Base-by-base conservation (phyloP, 2,888 invertebrate genomes). In the Eretmocerus hayati region DNA sequence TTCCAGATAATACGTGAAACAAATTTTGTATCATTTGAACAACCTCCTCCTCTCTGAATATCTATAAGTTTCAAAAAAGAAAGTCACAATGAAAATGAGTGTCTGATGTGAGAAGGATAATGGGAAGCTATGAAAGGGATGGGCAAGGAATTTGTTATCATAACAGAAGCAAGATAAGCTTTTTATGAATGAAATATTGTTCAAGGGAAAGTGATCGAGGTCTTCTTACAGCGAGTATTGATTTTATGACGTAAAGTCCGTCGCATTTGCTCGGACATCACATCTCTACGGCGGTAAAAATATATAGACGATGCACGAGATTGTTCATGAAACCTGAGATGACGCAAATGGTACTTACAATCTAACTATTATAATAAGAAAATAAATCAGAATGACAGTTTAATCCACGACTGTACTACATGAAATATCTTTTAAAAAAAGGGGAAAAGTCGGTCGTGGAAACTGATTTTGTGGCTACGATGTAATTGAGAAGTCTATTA, bases 221-320 rank as follows among this genome's bases (percentile, higher is more conserved):
- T 26, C 26, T 26, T 15, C 33, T 5, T 13, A 30, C 8, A 30
- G 45, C 50, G 55, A 55, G 56, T 62, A 62, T 62, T 59, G 62
- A 62, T 62, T 59, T 55, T 40, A 53, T 43, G 49, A 51, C 48
- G 50, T 38, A 55, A 58, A 61, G 32, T 44, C 45, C 20, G 38
- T 40, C 35, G 42, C 23, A 43, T 46, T 16, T 42, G 50, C 45
- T 51, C 23, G 18, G 36, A 43, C 19, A 23, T 31, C 11, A 33
- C 13, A 19, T 30, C 30, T 30, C 30, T 8, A 30, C 8, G 30
- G 13, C n/a, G n/a, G n/a, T n/a, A n/a, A n/a, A n/a, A n/a, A n/a
- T n/a, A n/a, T n/a, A n/a, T n/a, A n/a, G n/a, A n/a, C n/a, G n/a
- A n/a, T n/a, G n/a, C n/a, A n/a, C n/a, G n/a, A n/a, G n/a, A n/a